phyloP scores from a whole-genome alignment of 2,113 vertebrate species.

The Carassius carassius region DNA sequence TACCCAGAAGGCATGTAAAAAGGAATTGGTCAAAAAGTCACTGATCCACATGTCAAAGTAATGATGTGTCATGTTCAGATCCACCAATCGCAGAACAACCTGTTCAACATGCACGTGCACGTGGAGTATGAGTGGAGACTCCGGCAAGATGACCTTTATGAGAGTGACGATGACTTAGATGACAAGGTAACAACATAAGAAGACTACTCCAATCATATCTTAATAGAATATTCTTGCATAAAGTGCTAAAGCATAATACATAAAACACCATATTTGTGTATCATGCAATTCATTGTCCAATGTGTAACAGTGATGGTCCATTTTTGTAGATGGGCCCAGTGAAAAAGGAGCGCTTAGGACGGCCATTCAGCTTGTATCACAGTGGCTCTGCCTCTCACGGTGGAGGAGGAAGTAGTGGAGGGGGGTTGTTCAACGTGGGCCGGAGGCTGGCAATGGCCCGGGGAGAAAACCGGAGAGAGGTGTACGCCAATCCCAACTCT shows the following conservation, averaged over 20 bases:
- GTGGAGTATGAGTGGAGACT: slow-evolving; percentile 74
- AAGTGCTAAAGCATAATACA: too few species aligned
- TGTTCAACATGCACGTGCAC: slow-evolving; percentile 73
- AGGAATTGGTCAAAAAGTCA: not conserved
- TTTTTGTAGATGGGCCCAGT: slow-evolving; percentile 62
- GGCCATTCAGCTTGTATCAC: slow-evolving; percentile 66
- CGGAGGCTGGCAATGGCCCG: slow-evolving; percentile 51
- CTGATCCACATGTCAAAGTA: not conserved
- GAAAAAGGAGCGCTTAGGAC: slow-evolving; percentile 63
- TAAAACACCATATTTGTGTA: not conserved
- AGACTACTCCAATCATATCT: too few species aligned
- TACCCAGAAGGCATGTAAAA: not conserved
- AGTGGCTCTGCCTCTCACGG: slow-evolving; percentile 38
- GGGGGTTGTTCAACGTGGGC: slow-evolving; percentile 58
- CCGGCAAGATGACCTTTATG: slow-evolving; percentile 72
- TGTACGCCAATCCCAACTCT: not conserved
- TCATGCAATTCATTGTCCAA: not conserved
- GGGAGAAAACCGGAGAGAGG: slow-evolving; percentile 41
- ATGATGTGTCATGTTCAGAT: slow-evolving; percentile 55
- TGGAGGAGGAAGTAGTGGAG: slow-evolving; percentile 34
- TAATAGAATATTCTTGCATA: too few species aligned
- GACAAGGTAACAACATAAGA: slow-evolving; percentile 66
- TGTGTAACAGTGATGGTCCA: slow-evolving; percentile 2
- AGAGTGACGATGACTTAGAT: slow-evolving; percentile 76
- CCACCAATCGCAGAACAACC: slow-evolving; percentile 71